Conservation (phyloP, 2,113 vertebrate genomes). For the Cisticola juncidis region DNA sequence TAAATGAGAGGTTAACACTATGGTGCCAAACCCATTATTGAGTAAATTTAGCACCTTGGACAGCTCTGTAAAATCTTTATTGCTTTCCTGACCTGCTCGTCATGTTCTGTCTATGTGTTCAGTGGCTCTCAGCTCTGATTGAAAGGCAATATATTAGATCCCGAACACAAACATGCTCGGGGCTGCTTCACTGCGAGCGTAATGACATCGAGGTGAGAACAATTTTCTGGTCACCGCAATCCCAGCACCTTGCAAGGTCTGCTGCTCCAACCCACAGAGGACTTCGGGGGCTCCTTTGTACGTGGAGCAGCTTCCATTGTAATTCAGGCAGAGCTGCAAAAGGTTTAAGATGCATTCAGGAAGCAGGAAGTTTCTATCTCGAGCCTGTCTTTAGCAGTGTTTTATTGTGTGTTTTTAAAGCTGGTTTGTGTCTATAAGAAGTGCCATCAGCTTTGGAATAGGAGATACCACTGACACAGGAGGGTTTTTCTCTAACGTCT, state of each 20-base stretch:
- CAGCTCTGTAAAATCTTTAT: slow-evolving; percentile 99
- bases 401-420: background rate
- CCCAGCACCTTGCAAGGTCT: slow-evolving; percentile 90
- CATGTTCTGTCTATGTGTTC: slow-evolving; percentile 93
- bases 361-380: background rate
- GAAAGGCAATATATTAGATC: slow-evolving; percentile 99
- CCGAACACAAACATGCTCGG: slow-evolving; percentile 95
- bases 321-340: slow-evolving; percentile 24
- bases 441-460: background rate
- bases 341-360: background rate
- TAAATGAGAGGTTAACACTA: slow-evolving; percentile 98
- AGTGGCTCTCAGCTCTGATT: slow-evolving; percentile 94
- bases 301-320: slow-evolving; percentile 22
- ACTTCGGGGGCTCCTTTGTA: slow-evolving; percentile 80
- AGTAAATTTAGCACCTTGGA: slow-evolving; percentile 99
- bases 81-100: slow-evolving; percentile 98
- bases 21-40: slow-evolving; percentile 98
- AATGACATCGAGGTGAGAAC: slow-evolving; percentile 91
- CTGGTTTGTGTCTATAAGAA: background rate
- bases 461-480: background rate
- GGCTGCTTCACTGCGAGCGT: slow-evolving; percentile 92
- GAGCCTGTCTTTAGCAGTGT: background rate
- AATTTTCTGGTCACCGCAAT: slow-evolving; percentile 97
- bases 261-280: slow-evolving; percentile 90
- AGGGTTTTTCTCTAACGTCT: background rate